Evolutionary conservation across 92 coral and sea anemone species (phyloP).

Genomic region (Micromussa lordhowensis): DNA sequence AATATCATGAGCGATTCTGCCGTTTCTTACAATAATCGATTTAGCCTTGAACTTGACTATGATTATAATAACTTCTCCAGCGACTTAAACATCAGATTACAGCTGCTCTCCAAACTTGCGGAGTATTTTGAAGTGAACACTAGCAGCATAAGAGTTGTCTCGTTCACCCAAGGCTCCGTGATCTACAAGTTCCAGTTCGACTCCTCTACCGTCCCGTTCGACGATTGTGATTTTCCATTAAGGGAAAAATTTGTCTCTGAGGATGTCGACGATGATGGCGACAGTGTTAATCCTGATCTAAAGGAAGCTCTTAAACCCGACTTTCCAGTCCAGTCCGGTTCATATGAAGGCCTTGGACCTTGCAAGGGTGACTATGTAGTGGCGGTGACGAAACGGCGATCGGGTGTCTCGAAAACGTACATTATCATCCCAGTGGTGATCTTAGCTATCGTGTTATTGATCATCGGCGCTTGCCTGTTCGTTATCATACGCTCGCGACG

Average conservation of each 20-base stretch:
- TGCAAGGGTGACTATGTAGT: conserved; percentile 52
- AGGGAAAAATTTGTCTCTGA: conserved; percentile 32
- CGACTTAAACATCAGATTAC: conserved; percentile 62
- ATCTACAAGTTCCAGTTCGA: conserved; percentile 64
- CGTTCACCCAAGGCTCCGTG: conserved; percentile 58
- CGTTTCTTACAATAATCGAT: conserved; percentile 47
- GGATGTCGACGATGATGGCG: conserved; percentile 64
- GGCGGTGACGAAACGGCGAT: conserved; percentile 29
- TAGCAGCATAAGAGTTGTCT: conserved; percentile 49
- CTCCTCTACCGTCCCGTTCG: conserved; percentile 58
- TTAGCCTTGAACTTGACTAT: conserved; percentile 37
- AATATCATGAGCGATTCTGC: conserved; percentile 47
- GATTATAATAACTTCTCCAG: conserved; percentile 55
- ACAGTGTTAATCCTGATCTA: conserved; percentile 62
- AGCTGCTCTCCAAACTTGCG: conserved; percentile 70
- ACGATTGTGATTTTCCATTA: conserved; percentile 50
- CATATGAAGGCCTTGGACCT: conserved; percentile 65
- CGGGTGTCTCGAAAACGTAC: conserved; percentile 88
- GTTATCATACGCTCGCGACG: conserved; percentile 84
- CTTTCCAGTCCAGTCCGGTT: conserved; percentile 69
- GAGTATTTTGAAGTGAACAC: conserved; percentile 62
- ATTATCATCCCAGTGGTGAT: conserved; percentile 89
- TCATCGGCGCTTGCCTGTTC: conserved; percentile 76
- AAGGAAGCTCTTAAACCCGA: conserved; percentile 69
- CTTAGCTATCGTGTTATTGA: conserved; percentile 75